A percentile compares a stretch with the other conserved stretches of the same genome.
phyloP scores from a whole-genome alignment of 2,888 invertebrate species.

The Agrotis segetum region DNA sequence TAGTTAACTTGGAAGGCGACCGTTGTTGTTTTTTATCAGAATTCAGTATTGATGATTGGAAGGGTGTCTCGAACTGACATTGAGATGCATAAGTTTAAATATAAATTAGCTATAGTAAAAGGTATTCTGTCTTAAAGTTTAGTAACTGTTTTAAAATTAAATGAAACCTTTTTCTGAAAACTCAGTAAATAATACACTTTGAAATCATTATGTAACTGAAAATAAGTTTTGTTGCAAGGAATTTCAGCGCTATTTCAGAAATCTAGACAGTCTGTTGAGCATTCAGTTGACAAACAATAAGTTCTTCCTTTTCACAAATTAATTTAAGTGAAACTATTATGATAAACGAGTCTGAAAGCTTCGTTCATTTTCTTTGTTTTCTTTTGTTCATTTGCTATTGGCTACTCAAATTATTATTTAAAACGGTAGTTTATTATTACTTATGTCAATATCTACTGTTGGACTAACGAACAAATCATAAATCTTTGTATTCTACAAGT shows the following conservation, averaged over 20 bases:
- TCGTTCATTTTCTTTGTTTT: background rate
- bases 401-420: background rate
- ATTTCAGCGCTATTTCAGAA: background rate
- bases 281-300: conserved; percentile 2
- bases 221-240: no score
- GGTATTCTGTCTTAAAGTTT: no score
- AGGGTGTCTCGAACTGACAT: no score
- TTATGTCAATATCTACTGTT: background rate
- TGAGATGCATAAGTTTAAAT: no score
- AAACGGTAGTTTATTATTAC: background rate
- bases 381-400: no score
- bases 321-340: background rate
- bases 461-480: conserved; percentile 2
- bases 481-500: conserved; percentile 36
- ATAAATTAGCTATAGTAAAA: no score
- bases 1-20: conserved; percentile 20
- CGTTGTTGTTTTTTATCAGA: conserved; percentile 4
- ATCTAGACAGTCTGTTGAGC: background rate
- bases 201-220: background rate
- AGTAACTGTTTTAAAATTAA: no score
- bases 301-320: conserved; percentile 4
- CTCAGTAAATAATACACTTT: background rate
- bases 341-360: background rate
- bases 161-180: background rate
- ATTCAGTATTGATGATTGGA: conserved; percentile 6